Base-by-base conservation (phyloP, 2,888 invertebrate genomes). In the Agrochola macilenta region DNA sequence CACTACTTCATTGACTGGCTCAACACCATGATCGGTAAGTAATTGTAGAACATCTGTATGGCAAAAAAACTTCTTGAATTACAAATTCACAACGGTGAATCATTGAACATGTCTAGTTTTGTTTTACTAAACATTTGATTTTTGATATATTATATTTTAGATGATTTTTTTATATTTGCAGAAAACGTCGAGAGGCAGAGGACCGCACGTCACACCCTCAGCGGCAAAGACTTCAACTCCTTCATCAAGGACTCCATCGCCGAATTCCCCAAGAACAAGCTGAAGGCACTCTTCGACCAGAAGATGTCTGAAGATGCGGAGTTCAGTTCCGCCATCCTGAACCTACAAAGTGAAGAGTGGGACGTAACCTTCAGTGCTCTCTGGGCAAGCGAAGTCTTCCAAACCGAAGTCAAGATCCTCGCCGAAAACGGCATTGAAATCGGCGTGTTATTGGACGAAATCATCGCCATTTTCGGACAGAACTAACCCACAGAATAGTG, bases 391-490 rank as follows among this genome's bases (percentile, higher is more conserved):
- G 92, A 92, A 5, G 87, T 85, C 0, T 96, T 96, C 91, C 89
- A 90, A 39, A 87, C 90, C 5, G 95, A 95, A 85, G 91, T 93
- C 0, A 77, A 90, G 3, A 88, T 87, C 5, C 86, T 96, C 3
- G 81, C 79, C 0, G 92, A 91, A 0, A 90, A 96, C 71, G 96
- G 96, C 3, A 92, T 96, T 63, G 90, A 94, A 2, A 14, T 95
- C 0, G 54, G 81, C 0, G 76, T 86, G 0, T 54, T 95, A 0
- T 35, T 94, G 3, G 79, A 90, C 0, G 91, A 95, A 82, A 54
- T 95, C 4, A 12, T 90, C 0, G 95, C 95, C n/a, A 46, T 95
- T 30, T 95, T 95, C 57, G 95, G 95, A 35, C 94, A 94, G 79
- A 91, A 91, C 78, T 89, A 88, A 89, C 65, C 5, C 12, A 69